Evolutionary conservation across 2,113 vertebrate genomes (phyloP), one percentile per base, ranked within the genome.

Genomic region (Petromus typicus): DNA sequence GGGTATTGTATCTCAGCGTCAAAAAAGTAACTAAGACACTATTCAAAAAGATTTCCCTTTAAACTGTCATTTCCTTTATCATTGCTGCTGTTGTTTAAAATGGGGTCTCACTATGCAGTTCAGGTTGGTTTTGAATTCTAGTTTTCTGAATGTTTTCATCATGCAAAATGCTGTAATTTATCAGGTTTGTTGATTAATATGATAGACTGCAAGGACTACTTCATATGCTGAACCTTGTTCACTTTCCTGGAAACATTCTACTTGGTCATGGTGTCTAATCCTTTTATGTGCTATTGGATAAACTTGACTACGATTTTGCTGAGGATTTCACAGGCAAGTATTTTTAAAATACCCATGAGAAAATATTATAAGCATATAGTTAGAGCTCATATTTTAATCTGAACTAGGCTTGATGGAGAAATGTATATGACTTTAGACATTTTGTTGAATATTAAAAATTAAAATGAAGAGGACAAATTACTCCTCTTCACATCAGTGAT

Each of bases 341-440:
- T 87, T 95, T 91, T 83, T 79, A 82, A 63, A 90, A 73, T 51
- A 76, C 63, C 14, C 69, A 32, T 16, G 23, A 57, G 7, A 93
- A 86, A 90, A 75, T 73, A 89, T 57, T 75, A 81, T 0, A 69
- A 63, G 63, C 14, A 88, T 43, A 86, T 3, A 73, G 2, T 37
- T 73, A 67, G 0, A 45, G 43, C 2, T 30, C 63, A 64, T 61
- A 54, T 73, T 84, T 86, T 69, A 76, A 45, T 84, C 69, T 64
- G 37, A 61, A 88, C 61, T 91, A 81, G n/a, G 59, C 84, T 89
- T 86, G 16, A 81, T 20, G 61, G 23, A 67, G 9, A 11, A 81
- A 88, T 51, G 86, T 43, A 45, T 61, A 67, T 13, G 67, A 27
- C 86, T 37, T 90, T 75, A 84, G n/a, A 75, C 7, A 82, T 43